Evolutionary conservation across 2,113 vertebrate species (phyloP), one percentile per base, ranked within the genome.

Genomic region (Ploceus nigricollis): DNA sequence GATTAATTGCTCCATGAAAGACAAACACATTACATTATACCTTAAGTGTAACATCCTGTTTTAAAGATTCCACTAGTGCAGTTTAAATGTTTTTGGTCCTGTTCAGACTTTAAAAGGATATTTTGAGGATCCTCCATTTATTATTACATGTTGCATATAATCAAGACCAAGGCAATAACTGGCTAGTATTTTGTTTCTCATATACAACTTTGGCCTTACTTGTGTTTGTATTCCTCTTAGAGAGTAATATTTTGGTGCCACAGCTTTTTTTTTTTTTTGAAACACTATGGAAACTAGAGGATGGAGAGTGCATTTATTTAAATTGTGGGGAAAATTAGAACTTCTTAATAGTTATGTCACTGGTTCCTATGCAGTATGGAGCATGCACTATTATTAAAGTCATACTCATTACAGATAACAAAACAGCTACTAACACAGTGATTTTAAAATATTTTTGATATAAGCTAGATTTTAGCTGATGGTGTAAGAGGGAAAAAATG

Each of bases 11-110:
- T 95, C 64, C 47, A 17, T 72, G 85, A 85, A 95, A 96, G 96
- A 95, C 89, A 97, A 93, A 94, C 93, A 97, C 82, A 95, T 94
- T 94, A 96, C 89, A 94, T 97, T 94, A 89, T 95, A 94, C 88
- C 50, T 77, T 91, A 93, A 95, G 71, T 87, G 89, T 93, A 97
- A 96, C 96, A 95, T 96, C 91, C 94, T 97, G 93, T 94, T 96
- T 95, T 93, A 92, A 97, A 95, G 95, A 97, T 90, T 91, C 83
- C 80, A 87, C 88, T 91, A 87, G 69, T 65, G 37, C 14, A 84
- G 51, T 90, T 94, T 71, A 94, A 91, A 96, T 93, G 71, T 39
- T 90, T 94, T 94, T 96, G 50, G 90, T 94, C 73, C 82, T 95
- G 51, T 82, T 94, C 61, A 83, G 63, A 56, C 40, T 88, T 95